Conservation (phyloP, 2,113 vertebrate genomes). For the Pseudopipra pipra region DNA sequence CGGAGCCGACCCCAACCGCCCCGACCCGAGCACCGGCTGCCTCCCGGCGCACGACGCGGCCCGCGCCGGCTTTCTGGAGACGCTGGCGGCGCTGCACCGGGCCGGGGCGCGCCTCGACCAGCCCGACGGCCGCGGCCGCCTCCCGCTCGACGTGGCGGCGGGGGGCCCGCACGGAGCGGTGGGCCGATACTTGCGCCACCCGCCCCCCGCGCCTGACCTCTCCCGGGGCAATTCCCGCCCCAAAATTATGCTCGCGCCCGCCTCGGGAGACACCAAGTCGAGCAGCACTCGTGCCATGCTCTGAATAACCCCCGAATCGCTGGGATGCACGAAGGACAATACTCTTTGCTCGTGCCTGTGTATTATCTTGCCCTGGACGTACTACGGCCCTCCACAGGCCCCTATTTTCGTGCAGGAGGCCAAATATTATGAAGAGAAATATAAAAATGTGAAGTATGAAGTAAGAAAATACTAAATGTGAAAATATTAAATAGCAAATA, state of each 20-base stretch:
- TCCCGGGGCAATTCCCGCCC: background rate
- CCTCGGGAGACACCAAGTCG: no score
- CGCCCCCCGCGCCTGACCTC: background rate
- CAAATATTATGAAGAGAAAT: background rate
- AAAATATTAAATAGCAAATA: background rate
- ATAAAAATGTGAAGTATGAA: background rate
- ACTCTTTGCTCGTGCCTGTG: background rate
- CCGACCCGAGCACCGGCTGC: conserved; percentile 65
- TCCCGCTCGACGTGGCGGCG: conserved; percentile 75
- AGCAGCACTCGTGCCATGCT: background rate
- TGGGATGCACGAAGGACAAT: background rate
- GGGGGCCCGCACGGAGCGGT: conserved; percentile 35
- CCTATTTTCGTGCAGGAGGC: rapidly evolving
- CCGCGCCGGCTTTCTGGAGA: conserved; percentile 59
- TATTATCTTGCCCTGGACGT: background rate
- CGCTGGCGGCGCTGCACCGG: background rate
- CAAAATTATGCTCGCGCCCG: background rate
- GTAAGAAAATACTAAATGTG: background rate
- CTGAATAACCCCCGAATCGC: background rate
- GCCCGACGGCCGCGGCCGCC: background rate
- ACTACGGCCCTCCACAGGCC: rapidly evolving
- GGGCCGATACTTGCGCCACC: conserved; percentile 24
- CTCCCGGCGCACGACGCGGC: conserved; percentile 86
- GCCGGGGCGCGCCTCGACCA: conserved; percentile 22
- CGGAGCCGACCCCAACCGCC: conserved; percentile 81